Evolutionary conservation across 2,113 vertebrate species (phyloP), one percentile per base, ranked within the genome.

Genomic region (Aleadryas rufinucha): DNA sequence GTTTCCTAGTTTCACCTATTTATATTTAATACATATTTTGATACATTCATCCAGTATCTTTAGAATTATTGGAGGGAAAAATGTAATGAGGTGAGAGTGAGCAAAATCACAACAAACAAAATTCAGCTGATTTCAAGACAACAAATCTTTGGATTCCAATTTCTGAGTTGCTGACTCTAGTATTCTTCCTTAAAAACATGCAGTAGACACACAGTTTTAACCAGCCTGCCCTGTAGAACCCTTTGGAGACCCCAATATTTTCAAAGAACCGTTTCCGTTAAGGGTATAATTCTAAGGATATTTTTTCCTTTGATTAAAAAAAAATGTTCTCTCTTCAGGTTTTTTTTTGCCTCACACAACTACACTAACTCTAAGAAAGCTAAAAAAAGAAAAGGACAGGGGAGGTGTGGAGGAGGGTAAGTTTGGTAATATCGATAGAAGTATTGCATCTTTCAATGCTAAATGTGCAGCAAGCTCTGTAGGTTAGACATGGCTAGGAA

Each of bases 381-480:
- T 42, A 13, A 53, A 74, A 74, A n/a, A 39, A 18, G 53, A 11
- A 54, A 19, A 60, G 28, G 28, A 10, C 0, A 1, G 19, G 18
- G 3, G 3, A 30, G 10, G 21, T 11, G 49, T 9, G 6, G 28
- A 71, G 41, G 4, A 31, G 47, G 45, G 16, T 12, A 70, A 11
- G 14, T 57, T 37, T 12, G 28, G 7, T 26, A 57, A 39, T 20
- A n/a, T 0, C 0, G 0, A 41, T 23, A 15, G 4, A 33, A 64
- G 37, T 57, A n/a, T 17, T 28, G 10, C n/a, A 49, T 60, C 33
- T 83, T 60, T 11, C 20, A 64, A 10, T 4, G 65, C 49, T 52
- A 16, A 60, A 28, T 27, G 35, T 1, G 6, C 45, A 4, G 26
- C 2, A 7, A 11, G 21, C 42, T 37, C 17, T 30, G 39, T 6